Evolutionary conservation across 2,113 vertebrate genomes (phyloP), one percentile per base, ranked within the genome.

Genomic region (Calyptommatus sinebrachiatus): DNA sequence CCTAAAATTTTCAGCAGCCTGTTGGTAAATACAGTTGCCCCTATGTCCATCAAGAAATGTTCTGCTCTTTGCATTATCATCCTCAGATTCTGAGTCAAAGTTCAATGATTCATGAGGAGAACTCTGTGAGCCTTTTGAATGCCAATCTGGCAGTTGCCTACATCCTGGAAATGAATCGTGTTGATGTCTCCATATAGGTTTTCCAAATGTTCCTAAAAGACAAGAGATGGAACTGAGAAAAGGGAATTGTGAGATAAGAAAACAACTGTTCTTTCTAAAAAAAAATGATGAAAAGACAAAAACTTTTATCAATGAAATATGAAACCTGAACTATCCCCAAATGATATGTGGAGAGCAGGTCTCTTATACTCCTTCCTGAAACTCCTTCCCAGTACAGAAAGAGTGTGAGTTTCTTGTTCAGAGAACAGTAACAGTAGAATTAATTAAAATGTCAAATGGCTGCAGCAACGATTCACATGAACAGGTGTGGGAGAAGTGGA

Each of bases 181-280:
- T 50, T 92, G 95, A 63, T 96, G 92, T 85, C 92, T 96, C 97
- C 97, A 97, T 63, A 96, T 92, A 80, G 96, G 91, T 84, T 99
- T 99, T 76, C 97, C 98, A 92, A 99, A 99, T 3, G 98, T 99
- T 75, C 97, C 98, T 99, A 88, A 45, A 89, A 89, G 24, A 90
- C 18, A 90, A 66, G 82, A 65, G 78, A 20, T 7, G 18, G 67
- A 22, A 57, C 11, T 53, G 53, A 5, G 4, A 16, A 57, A 57
- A 26, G 16, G 14, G 53, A 63, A 83, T 61, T 76, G 45, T 4
- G 18, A 77, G 21, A 68, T 12, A 68, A 18, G 14, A 57, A 57
- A 57, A 57, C 79, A 77, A 84, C 46, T 75, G 26, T 73, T n/a
- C 46, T 81, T 9, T 72, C 7, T 75, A 63, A 41, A 77, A 26